These are phyloP conservation scores for Tetragonula carbonaria DNA, from an alignment of 2,888 invertebrate species.

Conservation along the genomic window DNA sequence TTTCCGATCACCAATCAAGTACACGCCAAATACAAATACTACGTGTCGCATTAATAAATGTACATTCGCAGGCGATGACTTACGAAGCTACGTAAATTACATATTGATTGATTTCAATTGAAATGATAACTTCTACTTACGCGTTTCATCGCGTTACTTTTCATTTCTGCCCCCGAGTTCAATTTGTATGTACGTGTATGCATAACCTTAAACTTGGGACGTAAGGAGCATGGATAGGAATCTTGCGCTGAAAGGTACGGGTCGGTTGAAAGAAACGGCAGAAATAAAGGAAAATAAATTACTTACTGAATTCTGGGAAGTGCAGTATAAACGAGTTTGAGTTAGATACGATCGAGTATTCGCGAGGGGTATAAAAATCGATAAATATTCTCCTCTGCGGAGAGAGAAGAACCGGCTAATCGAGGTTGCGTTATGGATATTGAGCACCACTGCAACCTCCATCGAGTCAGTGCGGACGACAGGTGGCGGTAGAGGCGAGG, in stretches of 20 bases:
- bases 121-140: neutral
- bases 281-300: neutral
- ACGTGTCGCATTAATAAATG: too few species aligned
- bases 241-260: neutral
- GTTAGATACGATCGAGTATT: constrained; percentile 39
- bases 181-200: neutral
- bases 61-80: neutral
- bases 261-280: neutral
- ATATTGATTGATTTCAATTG: neutral
- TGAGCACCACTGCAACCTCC: constrained; percentile 54
- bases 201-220: constrained; percentile 32
- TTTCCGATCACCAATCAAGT: neutral
- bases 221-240: neutral
- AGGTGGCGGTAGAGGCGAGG: constrained; percentile 70
- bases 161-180: neutral
- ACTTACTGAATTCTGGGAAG: constrained; percentile 8
- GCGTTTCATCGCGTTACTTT: neutral
- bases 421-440: constrained; percentile 9
- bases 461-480: constrained; percentile 49
- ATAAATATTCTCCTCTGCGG: constrained; percentile 39
- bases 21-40: neutral
- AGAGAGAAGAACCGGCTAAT: constrained; percentile 14
- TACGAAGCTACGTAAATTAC: neutral
- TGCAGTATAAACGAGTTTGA: neutral
- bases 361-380: constrained; percentile 46